phyloP scores from a whole-genome alignment of 1,140 invertebrate genomes.

The Orchestia grillus region DNA sequence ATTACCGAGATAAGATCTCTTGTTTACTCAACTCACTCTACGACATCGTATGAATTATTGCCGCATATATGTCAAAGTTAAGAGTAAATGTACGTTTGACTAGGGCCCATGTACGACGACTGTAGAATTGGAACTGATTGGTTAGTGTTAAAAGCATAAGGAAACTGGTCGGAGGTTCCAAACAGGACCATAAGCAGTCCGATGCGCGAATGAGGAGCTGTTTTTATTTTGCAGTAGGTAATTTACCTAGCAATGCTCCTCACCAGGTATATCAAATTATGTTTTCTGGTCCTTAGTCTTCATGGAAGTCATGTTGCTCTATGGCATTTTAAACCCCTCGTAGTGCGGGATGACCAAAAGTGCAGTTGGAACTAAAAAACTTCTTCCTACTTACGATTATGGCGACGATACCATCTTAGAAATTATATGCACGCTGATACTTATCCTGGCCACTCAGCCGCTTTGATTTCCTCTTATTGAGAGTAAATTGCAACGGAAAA shows the following conservation, averaged over 20 bases:
- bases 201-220: too few relatives aligned
- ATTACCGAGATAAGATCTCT: background rate
- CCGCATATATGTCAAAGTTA: background rate
- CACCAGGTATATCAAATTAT: background rate
- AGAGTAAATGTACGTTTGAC: background rate
- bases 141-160: background rate
- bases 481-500: background rate
- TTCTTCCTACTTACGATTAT: background rate
- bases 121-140: background rate
- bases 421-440: background rate
- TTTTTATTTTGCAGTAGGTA: too few relatives aligned
- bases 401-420: background rate
- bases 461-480: background rate
- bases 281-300: background rate
- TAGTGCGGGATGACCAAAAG: background rate
- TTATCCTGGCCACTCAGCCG: background rate
- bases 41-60: background rate
- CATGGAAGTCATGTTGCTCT: background rate
- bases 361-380: background rate
- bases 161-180: background rate
- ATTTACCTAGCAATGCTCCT: background rate
- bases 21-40: background rate
- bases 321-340: too few relatives aligned
- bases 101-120: background rate
- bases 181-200: background rate